Evolutionary conservation across 2,888 invertebrate species (phyloP).

Genomic region (Sminthurinus aureus): DNA sequence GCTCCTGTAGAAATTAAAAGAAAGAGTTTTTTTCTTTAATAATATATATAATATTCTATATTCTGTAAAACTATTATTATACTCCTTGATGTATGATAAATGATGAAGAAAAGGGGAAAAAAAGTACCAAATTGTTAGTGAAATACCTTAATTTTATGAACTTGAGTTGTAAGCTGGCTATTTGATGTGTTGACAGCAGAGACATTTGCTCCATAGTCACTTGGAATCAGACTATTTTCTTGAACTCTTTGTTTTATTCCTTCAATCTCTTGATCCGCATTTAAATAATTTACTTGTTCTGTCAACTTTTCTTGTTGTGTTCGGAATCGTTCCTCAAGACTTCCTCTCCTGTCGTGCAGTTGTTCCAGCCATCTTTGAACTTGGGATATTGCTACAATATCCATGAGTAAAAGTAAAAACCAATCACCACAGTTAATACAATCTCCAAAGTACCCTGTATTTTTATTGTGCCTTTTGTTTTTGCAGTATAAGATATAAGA

Average conservation of each 20-base stretch:
- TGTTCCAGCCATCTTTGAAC: constrained; percentile 79
- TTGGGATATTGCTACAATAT: constrained; percentile 62
- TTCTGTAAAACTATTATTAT: not conserved
- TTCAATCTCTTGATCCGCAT: constrained; percentile 70
- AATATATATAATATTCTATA: not conserved
- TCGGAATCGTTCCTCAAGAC: constrained; percentile 73
- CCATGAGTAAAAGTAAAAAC: not conserved
- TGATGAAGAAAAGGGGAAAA: no score
- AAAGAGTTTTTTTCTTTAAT: not conserved
- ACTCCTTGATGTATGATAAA: no score
- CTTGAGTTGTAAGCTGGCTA: constrained; percentile 40
- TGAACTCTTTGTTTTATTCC: constrained; percentile 68
- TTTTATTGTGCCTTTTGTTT: no score
- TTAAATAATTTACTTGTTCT: constrained; percentile 75
- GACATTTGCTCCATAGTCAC: constrained; percentile 24
- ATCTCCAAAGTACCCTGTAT: no score
- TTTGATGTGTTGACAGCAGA: constrained; percentile 33
- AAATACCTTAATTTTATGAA: constrained; percentile 19
- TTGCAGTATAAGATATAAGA: not conserved
- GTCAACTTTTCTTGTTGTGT: constrained; percentile 78
- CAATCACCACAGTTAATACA: no score
- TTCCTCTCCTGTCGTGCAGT: constrained; percentile 76
- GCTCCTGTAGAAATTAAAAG: constrained; percentile 13
- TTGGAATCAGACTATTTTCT: constrained; percentile 51
- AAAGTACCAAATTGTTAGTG: no score